A percentile compares a stretch with the other conserved stretches of the same genome.
phyloP scores from a whole-genome alignment of 2,113 vertebrate species.

The Narcine bancroftii region DNA sequence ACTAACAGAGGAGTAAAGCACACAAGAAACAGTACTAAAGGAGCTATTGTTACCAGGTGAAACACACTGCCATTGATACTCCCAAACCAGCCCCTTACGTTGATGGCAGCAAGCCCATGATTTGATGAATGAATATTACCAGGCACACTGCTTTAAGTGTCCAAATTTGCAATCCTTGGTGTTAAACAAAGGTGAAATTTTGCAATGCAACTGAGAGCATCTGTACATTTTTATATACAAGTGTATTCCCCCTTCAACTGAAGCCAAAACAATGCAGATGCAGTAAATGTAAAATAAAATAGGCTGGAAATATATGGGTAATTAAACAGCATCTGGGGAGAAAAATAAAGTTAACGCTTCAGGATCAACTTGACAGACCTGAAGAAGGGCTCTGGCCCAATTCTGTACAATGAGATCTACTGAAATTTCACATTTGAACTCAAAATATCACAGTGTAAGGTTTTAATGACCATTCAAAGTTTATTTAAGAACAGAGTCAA shows the following conservation, averaged over 20 bases:
- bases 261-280: too few relatives aligned
- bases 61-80: background rate
- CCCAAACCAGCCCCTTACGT: background rate
- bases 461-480: background rate
- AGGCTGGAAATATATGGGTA: too few relatives aligned
- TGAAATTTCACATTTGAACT: too few relatives aligned
- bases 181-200: background rate
- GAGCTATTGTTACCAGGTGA: background rate
- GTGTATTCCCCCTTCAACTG: background rate
- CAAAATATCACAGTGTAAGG: background rate
- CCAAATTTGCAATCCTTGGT: background rate
- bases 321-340: too few relatives aligned
- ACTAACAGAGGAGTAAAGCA: background rate
- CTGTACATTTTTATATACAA: background rate
- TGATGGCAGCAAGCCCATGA: background rate
- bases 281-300: too few relatives aligned
- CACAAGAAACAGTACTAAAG: background rate
- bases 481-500: background rate
- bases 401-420: too few relatives aligned
- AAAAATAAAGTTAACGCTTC: too few relatives aligned
- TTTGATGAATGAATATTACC: background rate
- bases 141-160: background rate
- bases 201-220: background rate
- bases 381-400: too few relatives aligned
- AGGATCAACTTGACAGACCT: too few relatives aligned